Base-by-base conservation (phyloP, 2,113 vertebrate species). In the Butorides virescens region DNA sequence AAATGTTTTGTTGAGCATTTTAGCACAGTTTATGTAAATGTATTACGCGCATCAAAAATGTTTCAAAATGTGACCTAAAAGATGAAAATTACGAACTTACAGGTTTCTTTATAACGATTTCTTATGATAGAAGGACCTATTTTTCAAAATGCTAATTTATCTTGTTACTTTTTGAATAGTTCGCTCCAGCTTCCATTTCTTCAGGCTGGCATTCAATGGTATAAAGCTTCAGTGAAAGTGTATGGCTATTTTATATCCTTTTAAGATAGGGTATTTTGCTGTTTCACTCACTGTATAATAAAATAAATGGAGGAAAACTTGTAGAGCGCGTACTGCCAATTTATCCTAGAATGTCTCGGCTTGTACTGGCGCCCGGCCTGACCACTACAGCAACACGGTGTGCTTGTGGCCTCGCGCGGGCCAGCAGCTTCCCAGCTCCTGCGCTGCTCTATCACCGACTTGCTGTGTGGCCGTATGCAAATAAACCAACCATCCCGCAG, bases 231-330 rank as follows among this genome's bases (percentile, higher is more conserved):
- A 32, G 58, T 26, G n/a, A 87, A 68, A 1, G 15, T 13, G 5
- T 56, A 78, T 8, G 49, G 71, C 39, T 90, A 76, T 75, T 92
- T 89, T 76, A 50, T 47, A 52, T 66, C 46, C 66, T 89, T 91
- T 63, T 71, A 95, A 88, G 91, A 88, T 56, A 56, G 63, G 14
- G 44, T 88, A 67, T 91, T 97, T 93, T 96, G 85, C 90, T 88
- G 63, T 90, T 96, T 94, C 97, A 94, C 46, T 96, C 92, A 73
- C 92, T 96, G 84, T 82, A 88, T 93, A 96, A 92, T 97, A 95
- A 97, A 96, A 92, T 92, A 96, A 96, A 95, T 86, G 86, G 91
- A 94, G 79, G 89, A 62, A 94, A 97, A 75, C 91, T 94, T 89
- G 36, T 30, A 2, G 58, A 80, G 74, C 1, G 5, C 6, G 1